phyloP scores from a whole-genome alignment of 2,888 invertebrate genomes.

The Caenorhabditis wallacei region DNA sequence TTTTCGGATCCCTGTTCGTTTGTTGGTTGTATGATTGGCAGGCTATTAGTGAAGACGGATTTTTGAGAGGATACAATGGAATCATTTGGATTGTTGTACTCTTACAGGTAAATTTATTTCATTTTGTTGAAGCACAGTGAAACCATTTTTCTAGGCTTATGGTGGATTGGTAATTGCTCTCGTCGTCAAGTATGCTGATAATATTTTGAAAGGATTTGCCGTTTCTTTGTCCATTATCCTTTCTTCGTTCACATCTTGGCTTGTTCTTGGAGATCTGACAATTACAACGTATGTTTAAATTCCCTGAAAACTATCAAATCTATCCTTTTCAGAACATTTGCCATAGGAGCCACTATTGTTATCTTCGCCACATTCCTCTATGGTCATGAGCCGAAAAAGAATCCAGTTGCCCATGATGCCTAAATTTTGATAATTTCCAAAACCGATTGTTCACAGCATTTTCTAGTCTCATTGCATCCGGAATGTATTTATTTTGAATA shows the following conservation, averaged over 20 bases:
- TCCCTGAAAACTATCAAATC: background rate
- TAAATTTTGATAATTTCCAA: conserved; percentile 9
- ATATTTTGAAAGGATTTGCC: conserved; percentile 86
- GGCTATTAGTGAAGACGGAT: conserved; percentile 84
- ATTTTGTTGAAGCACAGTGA: no score
- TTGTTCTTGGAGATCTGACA: conserved; percentile 84
- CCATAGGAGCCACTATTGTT: conserved; percentile 84
- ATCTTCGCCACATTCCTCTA: conserved; percentile 85
- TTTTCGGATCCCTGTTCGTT: conserved; percentile 84
- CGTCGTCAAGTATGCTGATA: conserved; percentile 86
- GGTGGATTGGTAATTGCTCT: conserved; percentile 85
- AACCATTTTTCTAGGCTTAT: conserved; percentile 84
- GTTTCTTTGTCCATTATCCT: conserved; percentile 85
- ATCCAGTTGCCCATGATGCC: conserved; percentile 45
- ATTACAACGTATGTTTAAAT: conserved; percentile 82
- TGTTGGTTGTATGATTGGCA: conserved; percentile 84
- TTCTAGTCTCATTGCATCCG: conserved; percentile 19
- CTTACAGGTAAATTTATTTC: conserved; percentile 84
- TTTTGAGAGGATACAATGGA: conserved; percentile 85
- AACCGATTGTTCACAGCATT: conserved; percentile 4
- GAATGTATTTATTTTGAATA: background rate
- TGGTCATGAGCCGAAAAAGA: conserved; percentile 80
- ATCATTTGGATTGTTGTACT: conserved; percentile 85
- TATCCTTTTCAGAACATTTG: conserved; percentile 84
- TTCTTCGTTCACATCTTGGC: conserved; percentile 85